These are phyloP conservation scores for Apistogramma diplotaenia DNA, from an alignment of 2,113 vertebrate species.

Conservation along the genomic window DNA sequence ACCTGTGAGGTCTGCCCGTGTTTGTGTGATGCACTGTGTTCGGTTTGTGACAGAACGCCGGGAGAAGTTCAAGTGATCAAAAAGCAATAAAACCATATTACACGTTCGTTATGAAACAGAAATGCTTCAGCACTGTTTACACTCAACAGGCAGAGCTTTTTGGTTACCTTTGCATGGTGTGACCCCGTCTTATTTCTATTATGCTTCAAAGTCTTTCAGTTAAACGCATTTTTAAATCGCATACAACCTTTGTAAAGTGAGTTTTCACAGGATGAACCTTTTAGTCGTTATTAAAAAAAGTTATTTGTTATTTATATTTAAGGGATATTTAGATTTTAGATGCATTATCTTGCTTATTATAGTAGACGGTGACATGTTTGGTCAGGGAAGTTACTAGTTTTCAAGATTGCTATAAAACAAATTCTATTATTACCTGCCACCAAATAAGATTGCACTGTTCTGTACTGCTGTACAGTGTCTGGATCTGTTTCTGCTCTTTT, in stretches of 20 bases:
- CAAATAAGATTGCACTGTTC: slow-evolving; percentile 82
- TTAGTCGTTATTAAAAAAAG: slow-evolving; percentile 65
- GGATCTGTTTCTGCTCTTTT: slow-evolving; percentile 63
- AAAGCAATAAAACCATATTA: slow-evolving; percentile 72
- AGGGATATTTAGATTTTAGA: slow-evolving; percentile 81
- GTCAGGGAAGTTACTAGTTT: slow-evolving; percentile 76
- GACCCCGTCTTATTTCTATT: slow-evolving; percentile 43
- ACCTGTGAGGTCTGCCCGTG: slow-evolving; percentile 45
- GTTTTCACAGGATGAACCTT: slow-evolving; percentile 65
- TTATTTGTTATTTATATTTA: slow-evolving; percentile 83
- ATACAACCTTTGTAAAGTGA: slow-evolving; percentile 60
- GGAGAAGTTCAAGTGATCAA: slow-evolving; percentile 52
- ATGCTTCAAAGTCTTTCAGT: slow-evolving; percentile 41
- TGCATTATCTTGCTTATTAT: slow-evolving; percentile 73
- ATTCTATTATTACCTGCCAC: slow-evolving; percentile 78
- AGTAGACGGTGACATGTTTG: slow-evolving; percentile 60
- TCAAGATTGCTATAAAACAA: slow-evolving; percentile 70
- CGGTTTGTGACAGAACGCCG: slow-evolving; percentile 37
- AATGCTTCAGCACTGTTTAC: slow-evolving; percentile 64
- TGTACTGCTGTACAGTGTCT: slow-evolving; percentile 76
- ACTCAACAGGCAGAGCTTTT: slow-evolving; percentile 45
- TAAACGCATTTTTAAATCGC: slow-evolving; percentile 40
- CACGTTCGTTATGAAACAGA: slow-evolving; percentile 37
- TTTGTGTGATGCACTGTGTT: slow-evolving; percentile 60
- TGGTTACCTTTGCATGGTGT: slow-evolving; percentile 50